Conservation (phyloP, 2,888 invertebrate species). For the Pheosia gnoma region DNA sequence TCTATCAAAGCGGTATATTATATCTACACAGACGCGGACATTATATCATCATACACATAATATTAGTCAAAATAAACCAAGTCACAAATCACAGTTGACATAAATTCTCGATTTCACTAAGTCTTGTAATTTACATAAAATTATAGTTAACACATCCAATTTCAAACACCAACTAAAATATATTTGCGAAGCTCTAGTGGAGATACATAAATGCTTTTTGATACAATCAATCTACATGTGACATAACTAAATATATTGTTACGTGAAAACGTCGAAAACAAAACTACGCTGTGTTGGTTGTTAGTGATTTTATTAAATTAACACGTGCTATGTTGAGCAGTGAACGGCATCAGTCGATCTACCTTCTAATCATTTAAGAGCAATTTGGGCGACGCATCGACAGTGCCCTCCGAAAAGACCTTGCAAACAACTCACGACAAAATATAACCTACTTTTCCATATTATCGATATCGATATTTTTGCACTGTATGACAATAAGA, state of each 20-base stretch:
- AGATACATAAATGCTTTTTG: conserved; percentile 67
- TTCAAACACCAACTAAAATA: conserved; percentile 63
- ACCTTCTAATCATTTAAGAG: conserved; percentile 35
- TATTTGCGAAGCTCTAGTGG: conserved; percentile 59
- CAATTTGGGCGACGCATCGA: conserved; percentile 25
- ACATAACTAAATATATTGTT: conserved; percentile 27
- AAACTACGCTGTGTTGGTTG: conserved; percentile 25
- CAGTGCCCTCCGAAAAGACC: conserved; percentile 9
- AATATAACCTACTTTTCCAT: conserved; percentile 8
- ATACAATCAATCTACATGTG: conserved; percentile 39
- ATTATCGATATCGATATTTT: conserved; percentile 13
- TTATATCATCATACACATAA: conserved; percentile 69
- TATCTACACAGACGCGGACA: conserved; percentile 76
- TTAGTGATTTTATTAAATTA: conserved; percentile 46
- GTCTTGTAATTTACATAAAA: conserved; percentile 78
- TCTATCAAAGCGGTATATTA: conserved; percentile 76
- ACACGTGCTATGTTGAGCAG: conserved; percentile 60
- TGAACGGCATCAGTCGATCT: conserved; percentile 54
- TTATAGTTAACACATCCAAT: conserved; percentile 71
- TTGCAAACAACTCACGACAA: conserved; percentile 14
- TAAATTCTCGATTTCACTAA: conserved; percentile 83
- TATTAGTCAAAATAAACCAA: conserved; percentile 80
- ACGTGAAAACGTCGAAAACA: conserved; percentile 33
- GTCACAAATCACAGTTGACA: conserved; percentile 84
- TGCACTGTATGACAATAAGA: conserved; percentile 16